phyloP scores from a whole-genome alignment of 30 jellyfish, hydroid and myxozoan genomes.

The Hydractinia echinata region DNA sequence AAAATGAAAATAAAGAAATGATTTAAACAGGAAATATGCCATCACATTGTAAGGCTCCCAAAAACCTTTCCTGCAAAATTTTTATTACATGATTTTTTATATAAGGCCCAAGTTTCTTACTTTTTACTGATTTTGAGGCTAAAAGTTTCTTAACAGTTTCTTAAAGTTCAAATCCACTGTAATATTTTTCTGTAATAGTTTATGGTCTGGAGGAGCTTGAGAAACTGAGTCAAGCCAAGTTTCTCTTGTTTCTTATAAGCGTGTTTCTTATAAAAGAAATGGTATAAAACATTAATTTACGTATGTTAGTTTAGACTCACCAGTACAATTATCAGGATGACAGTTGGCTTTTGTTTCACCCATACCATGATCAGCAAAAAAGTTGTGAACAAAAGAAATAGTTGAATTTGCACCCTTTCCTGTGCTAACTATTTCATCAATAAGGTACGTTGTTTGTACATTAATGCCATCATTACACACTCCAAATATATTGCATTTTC shows the following conservation, averaged over 20 bases:
- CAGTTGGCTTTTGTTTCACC: not conserved
- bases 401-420: conserved; percentile 22
- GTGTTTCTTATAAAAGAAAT: no score
- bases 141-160: no score
- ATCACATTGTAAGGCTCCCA: no score
- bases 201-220: no score
- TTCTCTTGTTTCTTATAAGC: not conserved
- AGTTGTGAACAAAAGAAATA: not conserved
- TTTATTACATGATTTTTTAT: no score
- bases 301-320: not conserved
- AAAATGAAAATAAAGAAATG: not conserved
- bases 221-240: not conserved
- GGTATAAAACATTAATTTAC: no score
- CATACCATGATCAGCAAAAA: not conserved
- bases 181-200: no score
- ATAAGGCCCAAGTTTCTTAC: no score
- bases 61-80: no score
- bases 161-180: no score
- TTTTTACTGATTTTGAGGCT: no score
- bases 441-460: not conserved
- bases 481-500: conserved; percentile 2
- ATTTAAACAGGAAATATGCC: not conserved
- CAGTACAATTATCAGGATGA: conserved; percentile 19
- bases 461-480: not conserved
- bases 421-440: not conserved